phyloP scores from a whole-genome alignment of 2,113 vertebrate species.

The Gobiocypris rarus region DNA sequence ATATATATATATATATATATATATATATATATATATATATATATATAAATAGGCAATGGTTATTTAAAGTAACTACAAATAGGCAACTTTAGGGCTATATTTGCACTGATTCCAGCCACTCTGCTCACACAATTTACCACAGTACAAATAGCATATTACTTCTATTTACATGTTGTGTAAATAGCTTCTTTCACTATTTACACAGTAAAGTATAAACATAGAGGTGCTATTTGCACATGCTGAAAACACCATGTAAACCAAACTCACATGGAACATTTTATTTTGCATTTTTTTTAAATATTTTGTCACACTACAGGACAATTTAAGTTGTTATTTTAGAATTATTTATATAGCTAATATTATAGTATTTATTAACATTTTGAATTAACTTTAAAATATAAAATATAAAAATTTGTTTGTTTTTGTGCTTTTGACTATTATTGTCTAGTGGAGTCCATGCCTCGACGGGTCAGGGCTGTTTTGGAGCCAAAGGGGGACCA shows the following conservation, averaged over 20 bases:
- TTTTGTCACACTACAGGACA: background rate
- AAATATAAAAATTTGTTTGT: too few species aligned
- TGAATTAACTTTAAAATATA: too few species aligned
- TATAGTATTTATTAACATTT: too few species aligned
- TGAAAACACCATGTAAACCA: background rate
- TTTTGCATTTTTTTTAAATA: background rate
- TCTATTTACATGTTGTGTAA: background rate
- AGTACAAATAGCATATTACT: background rate
- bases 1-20: too few species aligned
- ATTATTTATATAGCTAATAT: too few species aligned
- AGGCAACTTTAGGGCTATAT: background rate
- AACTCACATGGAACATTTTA: background rate
- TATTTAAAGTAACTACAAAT: background rate
- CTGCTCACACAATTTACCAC: background rate
- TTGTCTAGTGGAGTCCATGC: too few species aligned
- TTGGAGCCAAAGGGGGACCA: too few species aligned
- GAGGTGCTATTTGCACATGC: background rate
- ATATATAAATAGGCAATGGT: background rate
- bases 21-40: too few species aligned
- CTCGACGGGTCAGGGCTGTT: too few species aligned
- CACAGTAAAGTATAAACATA: background rate
- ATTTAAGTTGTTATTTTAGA: background rate
- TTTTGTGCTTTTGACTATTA: too few species aligned
- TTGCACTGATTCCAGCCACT: background rate
- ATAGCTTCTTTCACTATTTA: background rate